phyloP scores from a whole-genome alignment of 2,797 vertebrate genomes.

The Gymnoscopelus braueri region DNA sequence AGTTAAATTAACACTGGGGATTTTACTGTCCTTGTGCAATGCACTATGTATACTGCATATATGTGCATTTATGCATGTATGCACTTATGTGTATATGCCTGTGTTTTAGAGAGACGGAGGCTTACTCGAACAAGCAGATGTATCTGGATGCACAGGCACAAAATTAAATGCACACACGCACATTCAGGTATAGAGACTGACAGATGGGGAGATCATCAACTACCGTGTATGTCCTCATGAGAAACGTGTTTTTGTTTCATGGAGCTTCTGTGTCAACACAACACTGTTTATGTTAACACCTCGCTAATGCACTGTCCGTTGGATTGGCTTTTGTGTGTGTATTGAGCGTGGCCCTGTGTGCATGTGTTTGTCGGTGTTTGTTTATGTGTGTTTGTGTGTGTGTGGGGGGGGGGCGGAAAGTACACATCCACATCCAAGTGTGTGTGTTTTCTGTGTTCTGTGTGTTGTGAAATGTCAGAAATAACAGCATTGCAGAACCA shows the following conservation, averaged over 20 bases:
- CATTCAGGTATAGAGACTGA: conserved; percentile 1
- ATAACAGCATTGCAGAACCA: no score
- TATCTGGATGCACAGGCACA: background rate
- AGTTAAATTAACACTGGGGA: no score
- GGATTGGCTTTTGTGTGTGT: background rate
- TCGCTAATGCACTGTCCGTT: background rate
- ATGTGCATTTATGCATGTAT: no score
- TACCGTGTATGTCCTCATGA: conserved; percentile 15
- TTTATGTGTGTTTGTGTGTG: background rate
- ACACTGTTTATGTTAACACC: background rate
- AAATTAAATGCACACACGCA: background rate
- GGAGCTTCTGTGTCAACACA: conserved; percentile 10
- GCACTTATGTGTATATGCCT: background rate
- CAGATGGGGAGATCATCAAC: background rate
- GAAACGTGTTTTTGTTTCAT: conserved; percentile 19
- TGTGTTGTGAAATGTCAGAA: no score
- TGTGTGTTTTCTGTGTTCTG: background rate
- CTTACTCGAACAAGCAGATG: no score
- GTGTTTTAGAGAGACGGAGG: no score
- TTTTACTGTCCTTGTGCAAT: no score
- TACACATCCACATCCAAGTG: background rate
- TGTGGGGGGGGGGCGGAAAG: background rate
- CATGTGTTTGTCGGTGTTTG: background rate
- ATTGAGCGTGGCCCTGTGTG: background rate
- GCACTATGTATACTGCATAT: no score